Conservation (phyloP, 2,113 vertebrate species). For the Myanophis thanlyinensis region DNA sequence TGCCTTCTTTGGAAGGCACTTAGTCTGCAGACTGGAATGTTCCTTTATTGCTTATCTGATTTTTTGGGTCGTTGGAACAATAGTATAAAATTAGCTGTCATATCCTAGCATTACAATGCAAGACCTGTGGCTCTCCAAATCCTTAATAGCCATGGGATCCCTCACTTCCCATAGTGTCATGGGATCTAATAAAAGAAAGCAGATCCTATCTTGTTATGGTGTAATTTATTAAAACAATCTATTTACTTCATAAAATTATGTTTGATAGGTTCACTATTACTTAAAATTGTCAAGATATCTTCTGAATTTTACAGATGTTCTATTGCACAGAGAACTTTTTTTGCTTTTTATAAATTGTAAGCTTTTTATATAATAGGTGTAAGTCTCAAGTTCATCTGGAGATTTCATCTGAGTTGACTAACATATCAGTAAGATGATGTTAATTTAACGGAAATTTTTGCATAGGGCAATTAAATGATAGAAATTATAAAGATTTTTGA, state of each 20-base stretch:
- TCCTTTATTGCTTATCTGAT: neutral
- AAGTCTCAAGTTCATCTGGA: slow-evolving; percentile 58
- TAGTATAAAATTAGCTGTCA: neutral
- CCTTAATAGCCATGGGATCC: neutral
- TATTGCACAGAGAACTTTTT: neutral
- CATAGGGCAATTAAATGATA: slow-evolving; percentile 41
- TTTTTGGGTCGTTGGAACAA: neutral
- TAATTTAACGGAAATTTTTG: slow-evolving; percentile 70
- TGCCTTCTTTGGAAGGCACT: neutral
- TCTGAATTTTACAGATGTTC: neutral
- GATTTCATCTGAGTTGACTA: slow-evolving; percentile 53
- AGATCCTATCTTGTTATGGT: neutral
- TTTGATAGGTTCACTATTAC: neutral
- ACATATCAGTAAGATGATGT: slow-evolving; percentile 59
- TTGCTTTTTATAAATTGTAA: slow-evolving; percentile 41
- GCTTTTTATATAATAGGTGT: slow-evolving; percentile 52
- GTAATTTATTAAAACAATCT: neutral
- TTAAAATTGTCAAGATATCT: neutral
- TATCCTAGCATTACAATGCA: neutral
- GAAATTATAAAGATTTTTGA: slow-evolving; percentile 43
- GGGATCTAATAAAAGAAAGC: neutral
- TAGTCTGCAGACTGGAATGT: neutral
- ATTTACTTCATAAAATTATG: neutral
- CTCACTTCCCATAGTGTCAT: neutral
- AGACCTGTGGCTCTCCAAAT: neutral